These are phyloP conservation scores for Mobula hypostoma DNA, from an alignment of 2,113 vertebrate genomes.

Conservation along the genomic window DNA sequence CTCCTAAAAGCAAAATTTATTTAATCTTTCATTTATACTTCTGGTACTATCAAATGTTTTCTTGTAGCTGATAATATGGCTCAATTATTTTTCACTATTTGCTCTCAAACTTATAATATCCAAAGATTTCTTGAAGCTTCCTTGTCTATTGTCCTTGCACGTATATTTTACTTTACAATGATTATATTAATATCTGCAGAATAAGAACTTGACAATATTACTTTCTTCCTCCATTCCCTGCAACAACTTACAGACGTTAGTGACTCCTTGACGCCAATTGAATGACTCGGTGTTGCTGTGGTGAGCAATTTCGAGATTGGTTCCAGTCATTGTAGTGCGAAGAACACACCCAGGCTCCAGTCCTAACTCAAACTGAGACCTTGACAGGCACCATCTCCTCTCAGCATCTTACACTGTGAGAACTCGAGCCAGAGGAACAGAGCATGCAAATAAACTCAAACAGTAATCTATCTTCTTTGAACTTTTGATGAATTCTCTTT, in stretches of 20 bases:
- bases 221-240: neutral
- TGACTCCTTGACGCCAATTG: neutral
- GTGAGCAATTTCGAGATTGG: conserved; percentile 7
- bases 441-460: conserved; percentile 22
- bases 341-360: conserved; percentile 8
- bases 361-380: conserved; percentile 2
- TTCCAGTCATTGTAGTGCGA: conserved; percentile 22
- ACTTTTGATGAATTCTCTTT: conserved; percentile 28
- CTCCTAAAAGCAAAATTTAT: neutral
- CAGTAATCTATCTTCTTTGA: conserved; percentile 24
- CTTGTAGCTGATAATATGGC: neutral
- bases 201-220: neutral
- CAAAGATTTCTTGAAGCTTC: neutral
- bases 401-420: conserved; percentile 23
- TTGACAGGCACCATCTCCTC: conserved; percentile 20
- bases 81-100: neutral
- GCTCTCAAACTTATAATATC: neutral
- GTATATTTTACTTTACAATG: neutral
- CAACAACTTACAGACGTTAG: neutral
- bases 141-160: no score
- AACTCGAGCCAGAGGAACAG: neutral
- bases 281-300: conserved; percentile 31
- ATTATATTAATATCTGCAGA: neutral
- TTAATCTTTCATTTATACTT: neutral
- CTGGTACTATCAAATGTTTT: neutral